These are phyloP conservation scores for Gephyroberyx darwinii DNA, from an alignment of 2,797 vertebrate species.

Conservation along the genomic window DNA sequence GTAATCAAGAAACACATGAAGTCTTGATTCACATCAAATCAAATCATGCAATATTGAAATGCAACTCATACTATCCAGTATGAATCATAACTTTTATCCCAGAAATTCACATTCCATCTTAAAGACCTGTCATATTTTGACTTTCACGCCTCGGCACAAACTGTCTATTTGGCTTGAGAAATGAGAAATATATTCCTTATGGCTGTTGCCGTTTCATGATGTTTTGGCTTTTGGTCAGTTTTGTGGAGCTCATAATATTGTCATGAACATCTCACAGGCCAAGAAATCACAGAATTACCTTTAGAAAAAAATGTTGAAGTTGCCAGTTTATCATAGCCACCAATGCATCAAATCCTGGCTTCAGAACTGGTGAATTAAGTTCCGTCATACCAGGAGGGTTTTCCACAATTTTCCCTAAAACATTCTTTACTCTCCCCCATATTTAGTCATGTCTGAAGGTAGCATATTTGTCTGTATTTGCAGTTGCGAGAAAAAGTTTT, in stretches of 20 bases:
- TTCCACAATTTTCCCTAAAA: constrained; percentile 38
- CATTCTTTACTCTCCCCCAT: constrained; percentile 15
- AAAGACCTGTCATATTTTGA: constrained; percentile 56
- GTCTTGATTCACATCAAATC: constrained; percentile 55
- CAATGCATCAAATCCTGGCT: constrained; percentile 28
- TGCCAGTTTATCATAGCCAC: constrained; percentile 44
- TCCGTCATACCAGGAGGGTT: constrained; percentile 42
- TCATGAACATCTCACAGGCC: constrained; percentile 2
- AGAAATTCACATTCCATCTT: constrained; percentile 49
- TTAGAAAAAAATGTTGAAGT: constrained; percentile 31
- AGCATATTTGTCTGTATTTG: constrained; percentile 40
- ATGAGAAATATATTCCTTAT: constrained; percentile 48
- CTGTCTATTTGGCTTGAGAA: constrained; percentile 49
- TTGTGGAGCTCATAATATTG: constrained; percentile 24
- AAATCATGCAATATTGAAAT: constrained; percentile 40
- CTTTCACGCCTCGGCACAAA: constrained; percentile 45
- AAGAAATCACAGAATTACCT: constrained; percentile 4
- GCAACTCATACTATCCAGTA: constrained; percentile 37
- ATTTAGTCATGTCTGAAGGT: constrained; percentile 33
- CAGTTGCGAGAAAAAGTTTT: background rate
- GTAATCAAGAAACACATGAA: constrained; percentile 58
- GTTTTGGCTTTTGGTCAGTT: constrained; percentile 31
- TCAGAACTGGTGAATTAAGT: constrained; percentile 27
- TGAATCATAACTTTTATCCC: constrained; percentile 41
- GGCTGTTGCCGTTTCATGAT: constrained; percentile 45